Evolutionary conservation across 1,140 invertebrate genomes (phyloP), one percentile per base, ranked within the genome.

Genomic region (Pemphigus obesinymphae): DNA sequence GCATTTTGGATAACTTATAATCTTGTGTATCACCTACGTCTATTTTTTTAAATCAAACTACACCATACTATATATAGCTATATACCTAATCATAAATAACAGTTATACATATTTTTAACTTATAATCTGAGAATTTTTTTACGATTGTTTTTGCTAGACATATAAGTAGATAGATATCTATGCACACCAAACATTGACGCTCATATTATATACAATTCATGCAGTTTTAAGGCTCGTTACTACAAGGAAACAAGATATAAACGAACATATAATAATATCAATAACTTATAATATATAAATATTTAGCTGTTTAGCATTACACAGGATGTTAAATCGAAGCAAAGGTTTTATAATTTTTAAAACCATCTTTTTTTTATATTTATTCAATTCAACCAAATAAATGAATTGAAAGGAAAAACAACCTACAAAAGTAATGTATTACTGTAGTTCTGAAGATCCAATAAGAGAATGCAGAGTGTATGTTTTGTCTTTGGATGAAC

Each of bases 401-500:
- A 73, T 6, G 43, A 72, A 48, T 48, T 48, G n/a, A 73, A 73
- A 31, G 17, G 11, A 73, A 48, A n/a, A 73, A 48, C 29, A 10
- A 17, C 26, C 2, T 73, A 73, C 26, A 50, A 50, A 29, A 73
- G 0, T 20, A n/a, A 50, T 31, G 29, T 50, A 50, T 70, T n/a
- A n/a, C 10, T 2, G 8, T 73, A 50, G 26, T 73, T 29, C 3
- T 50, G 45, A 31, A 73, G 29, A 50, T 73, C 29, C 70, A 73
- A 73, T 73, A 73, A 31, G 45, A 50, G 70, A 73, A 73, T 50
- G 70, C 70, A n/a, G 13, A 6, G 45, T 58, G 26, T 50, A 45
- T 45, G 34, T 80, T 80, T 80, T 80, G 76, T 80, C 53, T 80
- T 80, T 61, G 55, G 55, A 58, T 58, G 76, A 80, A 58, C 53